Base-by-base conservation (phyloP, 2,888 invertebrate species). In the Furcula furcula region DNA sequence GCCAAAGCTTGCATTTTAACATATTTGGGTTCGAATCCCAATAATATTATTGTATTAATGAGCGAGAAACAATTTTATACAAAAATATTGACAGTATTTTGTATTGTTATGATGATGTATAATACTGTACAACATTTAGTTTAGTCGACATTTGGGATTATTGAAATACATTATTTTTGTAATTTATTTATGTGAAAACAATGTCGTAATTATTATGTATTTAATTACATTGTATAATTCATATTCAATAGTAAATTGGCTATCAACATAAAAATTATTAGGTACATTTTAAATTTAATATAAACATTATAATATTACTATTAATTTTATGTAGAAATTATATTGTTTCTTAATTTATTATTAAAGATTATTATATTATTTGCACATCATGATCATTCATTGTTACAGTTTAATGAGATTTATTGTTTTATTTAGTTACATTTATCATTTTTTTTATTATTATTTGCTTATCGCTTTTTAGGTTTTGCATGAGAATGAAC, bases 341-440 rank as follows among this genome's bases (percentile, higher is more conserved):
- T 64, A 40, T 40, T 28, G 34, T 45, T 30, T 52, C 40, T 33
- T 55, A 55, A 49, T 55, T 43, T 55, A 39, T 52, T 57, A 50
- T 51, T 56, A 55, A 55, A 33, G 35, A 49, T 54, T 76, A 77
- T 74, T 74, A 44, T 81, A 80, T 86, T 65, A 76, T 84, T 85
- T 86, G 85, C 86, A 78, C 80, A 65, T 59, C 84, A 78, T 72
- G 30, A 51, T 65, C 79, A 75, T 76, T 53, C 76, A 77, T 80
- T 63, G 39, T 56, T 27, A n/a, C 4, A 7, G 29, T 28, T 52
- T 42, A 33, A 42, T 30, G 48, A 36, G 38, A 38, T 36, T 39
- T 47, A 44, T 46, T 46, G 48, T 49, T 44, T 48, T 36, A 49
- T 60, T 55, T 56, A 57, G 44, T 50, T 13, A 49, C 52, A 53